phyloP scores from a whole-genome alignment of 1,140 invertebrate genomes.

The Triops longicaudatus region DNA sequence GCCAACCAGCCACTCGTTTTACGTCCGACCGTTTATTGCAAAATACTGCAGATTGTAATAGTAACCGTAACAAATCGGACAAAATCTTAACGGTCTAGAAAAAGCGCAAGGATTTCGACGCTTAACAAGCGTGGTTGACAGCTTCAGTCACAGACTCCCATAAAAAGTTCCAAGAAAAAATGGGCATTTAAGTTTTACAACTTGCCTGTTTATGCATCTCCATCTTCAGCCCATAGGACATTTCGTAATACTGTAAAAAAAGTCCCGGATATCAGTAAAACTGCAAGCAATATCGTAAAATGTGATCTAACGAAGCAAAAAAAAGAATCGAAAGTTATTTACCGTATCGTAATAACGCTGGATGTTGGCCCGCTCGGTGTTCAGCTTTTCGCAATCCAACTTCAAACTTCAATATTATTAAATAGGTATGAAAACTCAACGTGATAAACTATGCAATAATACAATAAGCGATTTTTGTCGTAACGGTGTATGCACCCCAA shows the following conservation, averaged over 20 bases:
- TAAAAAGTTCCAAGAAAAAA: not conserved
- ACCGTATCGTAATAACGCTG: constrained; percentile 96
- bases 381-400: constrained; percentile 75
- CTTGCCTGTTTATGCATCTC: constrained; percentile 99
- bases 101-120: not conserved
- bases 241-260: constrained; percentile 95
- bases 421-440: not conserved
- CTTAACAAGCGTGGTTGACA: not conserved
- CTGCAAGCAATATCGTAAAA: not conserved
- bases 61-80: not conserved
- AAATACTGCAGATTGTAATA: not conserved
- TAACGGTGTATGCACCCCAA: not conserved
- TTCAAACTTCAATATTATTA: constrained; percentile 35
- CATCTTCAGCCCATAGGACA: constrained; percentile 97
- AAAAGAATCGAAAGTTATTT: constrained; percentile 29
- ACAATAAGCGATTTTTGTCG: not conserved
- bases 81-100: not conserved
- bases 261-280: constrained; percentile 29
- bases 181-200: too few species aligned
- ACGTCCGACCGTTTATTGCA: not conserved
- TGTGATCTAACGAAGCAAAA: not conserved
- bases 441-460: not conserved
- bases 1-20: too few species aligned
- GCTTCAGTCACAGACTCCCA: not conserved
- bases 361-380: constrained; percentile 94